Base-by-base conservation (phyloP, 35 echinoderm and acorn worm species). In the Hemicentrotus pulcherrimus region DNA sequence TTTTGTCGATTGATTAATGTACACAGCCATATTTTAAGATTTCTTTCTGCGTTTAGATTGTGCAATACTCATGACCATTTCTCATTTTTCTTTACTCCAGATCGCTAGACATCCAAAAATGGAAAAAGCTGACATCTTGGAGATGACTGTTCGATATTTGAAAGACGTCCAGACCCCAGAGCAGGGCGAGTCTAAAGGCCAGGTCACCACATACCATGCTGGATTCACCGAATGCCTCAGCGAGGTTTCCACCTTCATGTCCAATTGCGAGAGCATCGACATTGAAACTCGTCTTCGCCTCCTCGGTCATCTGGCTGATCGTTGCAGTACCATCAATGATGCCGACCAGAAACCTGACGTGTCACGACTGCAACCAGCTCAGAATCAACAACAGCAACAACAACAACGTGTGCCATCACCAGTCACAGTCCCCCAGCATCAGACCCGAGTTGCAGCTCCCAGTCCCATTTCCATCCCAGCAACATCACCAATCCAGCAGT, bases 61-160 rank as follows among this genome's bases (percentile, higher is more conserved):
- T 95, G 61, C 65, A 78, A 46, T 48, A 94, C 50, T 95, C 24
- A 92, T 45, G 92, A 52, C 59, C 47, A 3, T 92, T 95, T 65
- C 65, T 41, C 86, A 94, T 94, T 95, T 61, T 95, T 96, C 32
- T 85, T 92, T 85, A 86, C 28, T 35, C 58, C 96, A 98, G 98
- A 94, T 97, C 90, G 86, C 86, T 61, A 94, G 96, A 41, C 96
- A 96, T 71, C 96, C 98, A 1, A 99, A 99, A 70, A 94, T 99
- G 94, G 98, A 99, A 58, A 99, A 99, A 71, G 97, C 96, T 31
- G 98, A 99, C 32, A 99, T 99, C 28, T 85, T 99, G 2, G 98
- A 99, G 32, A 99, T 99, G 98, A 99, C 98, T 0, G 94, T 99
- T 12, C 97, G 96, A 24, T 96, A 97, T 89, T 91, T 98, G 4